Percentiles rank a stretch among this genome's conserved stretches.
Evolutionary conservation across 2,888 invertebrate genomes (phyloP).

Genomic region (Cerastis leucographa): DNA sequence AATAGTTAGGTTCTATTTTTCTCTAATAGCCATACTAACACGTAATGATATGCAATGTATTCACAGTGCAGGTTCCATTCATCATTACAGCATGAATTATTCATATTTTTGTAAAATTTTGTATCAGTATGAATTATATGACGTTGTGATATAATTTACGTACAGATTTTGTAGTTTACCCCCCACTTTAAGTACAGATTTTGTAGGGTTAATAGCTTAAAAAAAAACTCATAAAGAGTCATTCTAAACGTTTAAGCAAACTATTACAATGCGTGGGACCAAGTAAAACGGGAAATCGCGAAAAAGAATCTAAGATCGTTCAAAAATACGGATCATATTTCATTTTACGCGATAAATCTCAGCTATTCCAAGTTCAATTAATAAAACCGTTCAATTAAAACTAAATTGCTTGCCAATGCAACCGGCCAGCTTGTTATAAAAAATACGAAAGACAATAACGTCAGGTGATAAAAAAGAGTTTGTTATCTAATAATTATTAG

Average conservation of each 20-base stretch:
- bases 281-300: background rate
- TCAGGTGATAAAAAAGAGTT: constrained; percentile 54
- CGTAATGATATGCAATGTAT: constrained; percentile 53
- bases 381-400: constrained; percentile 23
- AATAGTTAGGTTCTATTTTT: constrained; percentile 36
- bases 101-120: constrained; percentile 61
- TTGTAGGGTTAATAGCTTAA: background rate
- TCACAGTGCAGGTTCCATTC: constrained; percentile 42
- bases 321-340: background rate
- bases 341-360: background rate
- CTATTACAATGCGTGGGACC: background rate
- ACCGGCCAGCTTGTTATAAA: constrained; percentile 30
- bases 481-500: constrained; percentile 63
- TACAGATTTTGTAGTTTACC: background rate
- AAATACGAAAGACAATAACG: constrained; percentile 53
- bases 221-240: background rate
- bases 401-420: constrained; percentile 19
- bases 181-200: background rate
- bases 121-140: constrained; percentile 34
- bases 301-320: background rate
- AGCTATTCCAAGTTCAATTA: constrained; percentile 32
- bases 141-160: constrained; percentile 13
- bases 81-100: constrained; percentile 57
- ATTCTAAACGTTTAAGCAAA: background rate
- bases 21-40: constrained; percentile 39